These are phyloP conservation scores for Cryptoblepharus egeriae DNA, from an alignment of 2,797 vertebrate genomes.

Conservation along the genomic window DNA sequence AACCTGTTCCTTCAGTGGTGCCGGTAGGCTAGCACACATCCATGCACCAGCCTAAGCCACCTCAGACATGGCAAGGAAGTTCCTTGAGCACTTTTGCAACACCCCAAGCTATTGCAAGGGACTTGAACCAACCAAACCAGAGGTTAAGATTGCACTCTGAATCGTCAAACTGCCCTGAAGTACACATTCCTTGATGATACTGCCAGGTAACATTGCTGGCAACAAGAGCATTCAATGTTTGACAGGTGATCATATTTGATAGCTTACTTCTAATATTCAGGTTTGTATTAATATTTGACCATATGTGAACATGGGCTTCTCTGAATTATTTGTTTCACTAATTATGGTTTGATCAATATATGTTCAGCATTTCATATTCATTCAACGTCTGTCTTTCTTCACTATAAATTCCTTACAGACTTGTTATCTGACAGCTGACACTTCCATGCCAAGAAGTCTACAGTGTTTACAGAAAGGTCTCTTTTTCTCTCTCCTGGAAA, in stretches of 20 bases:
- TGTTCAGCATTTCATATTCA: slow-evolving; percentile 1
- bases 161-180: too few relatives aligned
- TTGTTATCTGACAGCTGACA: not conserved
- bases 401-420: not conserved
- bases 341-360: not conserved
- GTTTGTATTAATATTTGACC: not conserved
- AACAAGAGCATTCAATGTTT: not conserved
- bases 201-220: not conserved
- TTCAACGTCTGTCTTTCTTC: not conserved
- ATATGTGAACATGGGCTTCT: not conserved
- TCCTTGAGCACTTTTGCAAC: too few relatives aligned
- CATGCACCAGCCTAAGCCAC: too few relatives aligned
- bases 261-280: not conserved
- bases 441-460: not conserved
- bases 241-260: not conserved
- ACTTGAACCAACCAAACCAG: too few relatives aligned
- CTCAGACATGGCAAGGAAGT: too few relatives aligned
- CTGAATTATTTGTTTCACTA: not conserved
- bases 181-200: not conserved
- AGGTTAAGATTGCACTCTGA: too few relatives aligned
- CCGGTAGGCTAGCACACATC: too few relatives aligned
- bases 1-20: too few relatives aligned
- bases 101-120: not conserved
- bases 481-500: too few relatives aligned
- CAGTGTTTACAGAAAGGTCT: not conserved